Base-by-base conservation (phyloP, 2,888 invertebrate genomes). In the Cephus sareptanus region DNA sequence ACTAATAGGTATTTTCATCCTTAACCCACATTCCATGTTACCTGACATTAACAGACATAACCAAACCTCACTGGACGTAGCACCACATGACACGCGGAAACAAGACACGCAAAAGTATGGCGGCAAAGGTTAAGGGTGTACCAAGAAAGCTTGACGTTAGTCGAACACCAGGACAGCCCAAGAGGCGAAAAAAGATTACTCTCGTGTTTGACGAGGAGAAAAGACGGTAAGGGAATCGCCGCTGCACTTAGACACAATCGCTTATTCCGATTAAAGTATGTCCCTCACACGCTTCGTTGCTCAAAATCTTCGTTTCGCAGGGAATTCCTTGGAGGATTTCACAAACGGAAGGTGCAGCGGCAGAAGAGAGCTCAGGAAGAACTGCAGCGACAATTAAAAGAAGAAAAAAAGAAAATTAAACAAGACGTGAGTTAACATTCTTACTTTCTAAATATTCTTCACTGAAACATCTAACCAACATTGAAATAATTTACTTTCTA, bases 261-360 rank as follows among this genome's bases (percentile, higher is more conserved):
- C 15, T 69, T 73, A 76, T 77, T 9, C 3, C 15, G 6, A 69
- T 34, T n/a, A 70, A 56, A 4, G 40, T 40, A 71, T 40, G 1
- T 34, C 75, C 77, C 75, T 68, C n/a, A 77, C 73, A 31, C 76
- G 4, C 15, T 40, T 40, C 15, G 4, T 15, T 40, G 40, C 15
- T 40, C 15, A 1, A 15, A 4, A 6, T 15, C 15, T 34, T 79
- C 79, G 81, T 79, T 81, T 91, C 93, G 77, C 88, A 97, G 97
- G 87, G 96, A 97, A 74, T 97, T 96, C 89, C 91, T 97, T 37
- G 95, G 95, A 82, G 97, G 97, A 2, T 97, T 97, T 89, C 96
- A 94, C 74, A 97, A 96, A 92, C 93, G 97, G 81, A 97, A 97
- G 89, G 91, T 96, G 73, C 95, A 96, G 89, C 93, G 97, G 74